Conservation (phyloP, 2,797 vertebrate species). For the Platyrinchus mystaceus region DNA sequence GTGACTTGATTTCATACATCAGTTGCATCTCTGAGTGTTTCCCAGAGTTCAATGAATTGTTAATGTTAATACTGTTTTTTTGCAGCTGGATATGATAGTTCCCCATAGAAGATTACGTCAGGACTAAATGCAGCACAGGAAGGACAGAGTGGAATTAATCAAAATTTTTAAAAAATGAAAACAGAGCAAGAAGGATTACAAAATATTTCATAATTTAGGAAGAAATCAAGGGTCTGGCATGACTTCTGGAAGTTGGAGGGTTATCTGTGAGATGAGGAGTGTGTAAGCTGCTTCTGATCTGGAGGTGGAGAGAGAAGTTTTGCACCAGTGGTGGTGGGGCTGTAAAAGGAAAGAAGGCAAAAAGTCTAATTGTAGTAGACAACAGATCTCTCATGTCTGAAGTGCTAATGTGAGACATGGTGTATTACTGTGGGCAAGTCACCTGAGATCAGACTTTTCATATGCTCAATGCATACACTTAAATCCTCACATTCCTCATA, state of each 20-base stretch:
- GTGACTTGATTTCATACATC: background rate
- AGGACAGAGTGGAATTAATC: background rate
- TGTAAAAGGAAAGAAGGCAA: background rate
- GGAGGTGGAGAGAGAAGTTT: background rate
- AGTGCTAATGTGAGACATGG: background rate
- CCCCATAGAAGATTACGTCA: background rate
- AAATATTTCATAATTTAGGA: background rate
- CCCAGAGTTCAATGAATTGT: background rate
- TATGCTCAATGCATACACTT: background rate
- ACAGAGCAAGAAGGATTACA: background rate
- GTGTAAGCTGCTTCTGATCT: background rate
- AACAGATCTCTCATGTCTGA: background rate
- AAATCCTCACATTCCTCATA: accelerated
- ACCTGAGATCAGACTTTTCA: background rate
- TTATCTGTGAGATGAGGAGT: background rate
- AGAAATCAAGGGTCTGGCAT: background rate
- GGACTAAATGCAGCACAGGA: background rate
- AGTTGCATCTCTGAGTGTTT: background rate
- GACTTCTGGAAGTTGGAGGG: background rate
- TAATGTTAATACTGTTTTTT: background rate
- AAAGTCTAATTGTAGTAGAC: background rate
- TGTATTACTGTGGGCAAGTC: background rate
- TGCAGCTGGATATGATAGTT: background rate
- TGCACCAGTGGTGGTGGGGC: no score
- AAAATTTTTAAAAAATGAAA: background rate